Conservation (phyloP, 1,140 invertebrate genomes). For the Bombus confusus region DNA sequence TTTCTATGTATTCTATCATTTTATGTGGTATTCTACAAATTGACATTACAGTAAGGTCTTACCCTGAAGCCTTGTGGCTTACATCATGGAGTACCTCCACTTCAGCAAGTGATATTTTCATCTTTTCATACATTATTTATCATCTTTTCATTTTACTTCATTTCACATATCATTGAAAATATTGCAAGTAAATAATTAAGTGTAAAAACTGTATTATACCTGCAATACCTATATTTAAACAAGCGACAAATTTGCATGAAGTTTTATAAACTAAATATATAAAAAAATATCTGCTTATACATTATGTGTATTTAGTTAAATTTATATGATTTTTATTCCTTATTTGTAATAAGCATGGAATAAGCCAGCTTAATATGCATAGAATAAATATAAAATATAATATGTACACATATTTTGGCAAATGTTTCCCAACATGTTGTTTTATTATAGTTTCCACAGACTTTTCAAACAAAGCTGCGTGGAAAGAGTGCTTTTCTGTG, state of each 20-base stretch:
- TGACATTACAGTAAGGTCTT: constrained; percentile 34
- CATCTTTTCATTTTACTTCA: not conserved
- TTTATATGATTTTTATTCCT: not conserved
- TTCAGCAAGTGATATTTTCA: constrained; percentile 40
- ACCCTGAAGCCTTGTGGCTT: constrained; percentile 45
- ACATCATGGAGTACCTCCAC: constrained; percentile 46
- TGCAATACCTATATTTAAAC: not conserved
- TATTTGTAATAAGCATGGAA: constrained; percentile 3
- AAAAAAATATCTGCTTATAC: constrained; percentile 12
- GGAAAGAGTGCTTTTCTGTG: constrained; percentile 97
- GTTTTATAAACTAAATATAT: not conserved
- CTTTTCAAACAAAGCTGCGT: constrained; percentile 94
- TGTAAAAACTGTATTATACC: not conserved
- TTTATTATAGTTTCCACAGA: constrained; percentile 91
- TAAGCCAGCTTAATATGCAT: not conserved
- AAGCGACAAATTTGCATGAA: not conserved
- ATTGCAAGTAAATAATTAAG: not conserved
- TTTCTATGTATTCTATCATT: constrained; percentile 45
- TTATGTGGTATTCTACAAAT: constrained; percentile 33
- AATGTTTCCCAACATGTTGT: constrained; percentile 32
- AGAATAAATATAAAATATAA: not conserved
- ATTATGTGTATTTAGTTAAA: not conserved
- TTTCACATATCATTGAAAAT: not conserved
- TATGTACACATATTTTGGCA: not conserved
- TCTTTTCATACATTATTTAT: constrained; percentile 32